Conservation (phyloP, 2,797 vertebrate genomes). For the Adrianichthys oophorus region DNA sequence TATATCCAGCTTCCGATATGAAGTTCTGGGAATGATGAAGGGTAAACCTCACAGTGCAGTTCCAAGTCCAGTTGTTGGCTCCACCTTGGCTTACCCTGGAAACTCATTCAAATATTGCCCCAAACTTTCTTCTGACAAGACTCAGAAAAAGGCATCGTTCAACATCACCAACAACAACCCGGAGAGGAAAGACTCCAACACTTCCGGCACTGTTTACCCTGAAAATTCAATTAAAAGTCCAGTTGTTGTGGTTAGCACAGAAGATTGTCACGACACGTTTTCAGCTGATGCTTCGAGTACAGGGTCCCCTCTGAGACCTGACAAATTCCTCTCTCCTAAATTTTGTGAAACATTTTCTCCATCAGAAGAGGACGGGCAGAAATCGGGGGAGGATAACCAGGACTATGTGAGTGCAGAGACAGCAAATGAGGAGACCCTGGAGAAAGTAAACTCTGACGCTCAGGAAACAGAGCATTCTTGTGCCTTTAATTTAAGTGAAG, state of each 20-base stretch:
- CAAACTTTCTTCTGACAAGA: constrained; percentile 62
- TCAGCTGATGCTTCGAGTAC: constrained; percentile 78
- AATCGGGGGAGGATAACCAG: constrained; percentile 15
- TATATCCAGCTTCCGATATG: constrained; percentile 98
- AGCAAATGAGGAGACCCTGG: constrained; percentile 22
- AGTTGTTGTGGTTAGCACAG: constrained; percentile 53
- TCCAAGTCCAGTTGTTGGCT: constrained; percentile 62
- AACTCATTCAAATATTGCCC: constrained; percentile 76
- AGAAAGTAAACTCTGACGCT: constrained; percentile 44
- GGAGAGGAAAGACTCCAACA: constrained; percentile 65
- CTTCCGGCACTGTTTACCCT: constrained; percentile 58
- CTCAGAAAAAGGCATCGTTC: constrained; percentile 77
- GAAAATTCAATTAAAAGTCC: constrained; percentile 75
- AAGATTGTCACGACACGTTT: constrained; percentile 73
- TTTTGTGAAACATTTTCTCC: constrained; percentile 76
- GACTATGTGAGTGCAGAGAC: constrained; percentile 15
- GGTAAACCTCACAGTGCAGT: constrained; percentile 72
- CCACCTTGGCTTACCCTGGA: constrained; percentile 78
- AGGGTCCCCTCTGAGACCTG: constrained; percentile 74
- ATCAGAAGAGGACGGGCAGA: constrained; percentile 64
- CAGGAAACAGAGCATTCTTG: constrained; percentile 26
- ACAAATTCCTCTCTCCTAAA: constrained; percentile 49
- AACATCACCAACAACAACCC: constrained; percentile 73
- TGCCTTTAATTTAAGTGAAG: constrained; percentile 5
- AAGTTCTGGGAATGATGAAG: constrained; percentile 92